Percentiles rank a stretch among this genome's conserved stretches.
Conservation (phyloP, 2,113 vertebrate genomes). For the zebrafish (Danio rerio) region GRCz12tu NC_133198.1:41513501-41514000, state of each 20-base stretch:
- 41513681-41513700: too few species aligned
- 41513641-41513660: too few species aligned
- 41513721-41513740: background rate
- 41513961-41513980: slow-evolving; percentile 4
- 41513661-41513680: too few species aligned
- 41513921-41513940: background rate
- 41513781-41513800: background rate
- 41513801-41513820: background rate
- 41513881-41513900: background rate
- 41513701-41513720: too few species aligned
- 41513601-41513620: too few species aligned
- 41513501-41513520: too few species aligned
- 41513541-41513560: too few species aligned
- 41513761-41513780: background rate
- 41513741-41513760: background rate
- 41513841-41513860: background rate
- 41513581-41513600: too few species aligned
- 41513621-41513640: too few species aligned
- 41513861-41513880: background rate
- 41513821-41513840: background rate
- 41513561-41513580: too few species aligned
- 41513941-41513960: slow-evolving; percentile 9
- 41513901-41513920: background rate
- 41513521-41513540: too few species aligned
- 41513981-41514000: slow-evolving; percentile 27